phyloP scores from a whole-genome alignment of 2,113 vertebrate genomes.

The Hylia prasina region DNA sequence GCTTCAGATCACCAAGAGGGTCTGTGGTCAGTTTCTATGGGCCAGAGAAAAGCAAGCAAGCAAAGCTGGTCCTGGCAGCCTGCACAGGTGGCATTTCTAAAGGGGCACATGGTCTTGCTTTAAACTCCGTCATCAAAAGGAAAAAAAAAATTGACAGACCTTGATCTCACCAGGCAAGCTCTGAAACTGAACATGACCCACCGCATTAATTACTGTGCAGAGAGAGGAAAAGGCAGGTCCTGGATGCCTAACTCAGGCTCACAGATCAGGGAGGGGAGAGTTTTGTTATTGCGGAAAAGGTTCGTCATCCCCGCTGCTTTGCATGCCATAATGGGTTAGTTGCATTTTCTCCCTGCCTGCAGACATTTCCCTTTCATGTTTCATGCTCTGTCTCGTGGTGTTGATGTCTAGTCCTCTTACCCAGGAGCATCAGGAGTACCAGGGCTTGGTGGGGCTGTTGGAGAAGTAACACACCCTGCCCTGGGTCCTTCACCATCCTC shows the following conservation, averaged over 20 bases:
- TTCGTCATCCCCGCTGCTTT: neutral
- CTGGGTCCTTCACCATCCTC: neutral
- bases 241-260: neutral
- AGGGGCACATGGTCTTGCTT: neutral
- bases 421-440: neutral
- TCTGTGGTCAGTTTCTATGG: neutral
- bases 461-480: neutral
- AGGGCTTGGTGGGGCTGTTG: neutral
- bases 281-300: neutral
- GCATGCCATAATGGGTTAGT: neutral
- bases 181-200: neutral
- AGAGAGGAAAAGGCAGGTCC: neutral
- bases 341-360: neutral
- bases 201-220: neutral
- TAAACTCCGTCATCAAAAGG: neutral
- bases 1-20: neutral
- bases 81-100: neutral
- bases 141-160: neutral
- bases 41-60: neutral
- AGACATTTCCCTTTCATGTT: neutral
- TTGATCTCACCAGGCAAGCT: neutral
- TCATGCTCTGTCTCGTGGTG: accelerated
- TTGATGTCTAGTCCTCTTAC: neutral
- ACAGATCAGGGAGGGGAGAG: neutral
- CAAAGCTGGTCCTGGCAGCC: neutral